Evolutionary conservation across 2,888 invertebrate genomes (phyloP).

Genomic region (Melinopterus prodromus): DNA sequence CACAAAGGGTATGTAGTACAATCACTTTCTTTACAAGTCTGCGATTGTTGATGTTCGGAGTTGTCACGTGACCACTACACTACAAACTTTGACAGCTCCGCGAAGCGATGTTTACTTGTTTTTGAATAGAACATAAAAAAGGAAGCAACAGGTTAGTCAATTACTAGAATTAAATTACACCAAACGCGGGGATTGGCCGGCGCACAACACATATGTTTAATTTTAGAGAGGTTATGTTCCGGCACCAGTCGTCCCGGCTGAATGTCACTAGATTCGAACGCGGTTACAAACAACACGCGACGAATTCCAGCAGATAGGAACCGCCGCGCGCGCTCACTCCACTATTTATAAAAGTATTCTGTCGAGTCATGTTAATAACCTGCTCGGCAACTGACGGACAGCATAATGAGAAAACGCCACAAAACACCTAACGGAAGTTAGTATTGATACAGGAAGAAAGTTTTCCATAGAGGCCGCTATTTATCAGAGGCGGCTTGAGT

Average conservation of each 20-base stretch:
- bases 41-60: too few species aligned
- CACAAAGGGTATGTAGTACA: slow-evolving; percentile 9
- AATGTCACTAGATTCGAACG: slow-evolving; percentile 16
- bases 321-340: slow-evolving; percentile 25
- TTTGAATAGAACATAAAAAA: not conserved
- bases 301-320: slow-evolving; percentile 18
- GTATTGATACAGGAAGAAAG: slow-evolving; percentile 36
- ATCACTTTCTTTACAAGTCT: slow-evolving; percentile 24
- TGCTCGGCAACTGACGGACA: slow-evolving; percentile 38
- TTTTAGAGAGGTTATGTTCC: slow-evolving; percentile 14
- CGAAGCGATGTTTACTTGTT: not conserved
- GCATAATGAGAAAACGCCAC: slow-evolving; percentile 37
- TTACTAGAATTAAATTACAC: slow-evolving; percentile 5
- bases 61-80: not conserved
- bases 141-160: not conserved
- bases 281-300: slow-evolving; percentile 30
- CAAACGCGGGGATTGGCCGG: not conserved
- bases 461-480: slow-evolving; percentile 30
- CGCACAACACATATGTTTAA: not conserved
- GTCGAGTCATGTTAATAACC: slow-evolving; percentile 49
- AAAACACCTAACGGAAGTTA: slow-evolving; percentile 37
- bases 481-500: slow-evolving; percentile 31
- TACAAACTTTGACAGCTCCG: not conserved
- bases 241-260: not conserved
- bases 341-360: slow-evolving; percentile 47